Conservation (phyloP, 2,888 invertebrate species). For the Thereva nobilitata region DNA sequence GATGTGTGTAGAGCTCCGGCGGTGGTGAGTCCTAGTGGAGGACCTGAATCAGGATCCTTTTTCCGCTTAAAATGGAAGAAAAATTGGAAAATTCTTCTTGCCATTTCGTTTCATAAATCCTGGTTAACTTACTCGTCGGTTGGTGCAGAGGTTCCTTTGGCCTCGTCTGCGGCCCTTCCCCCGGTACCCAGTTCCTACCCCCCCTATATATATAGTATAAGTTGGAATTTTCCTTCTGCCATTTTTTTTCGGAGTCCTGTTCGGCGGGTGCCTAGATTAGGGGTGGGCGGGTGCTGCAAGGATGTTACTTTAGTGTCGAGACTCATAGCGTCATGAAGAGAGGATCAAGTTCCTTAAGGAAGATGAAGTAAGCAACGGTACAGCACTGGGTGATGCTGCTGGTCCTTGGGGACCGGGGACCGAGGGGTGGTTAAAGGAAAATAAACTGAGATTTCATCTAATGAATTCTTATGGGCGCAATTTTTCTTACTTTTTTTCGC, state of each 20-base stretch:
- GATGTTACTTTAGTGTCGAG: slow-evolving; percentile 31
- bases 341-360: slow-evolving; percentile 22
- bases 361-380: slow-evolving; percentile 22
- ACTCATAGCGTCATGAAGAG: slow-evolving; percentile 23
- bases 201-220: no score
- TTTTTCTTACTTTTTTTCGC: slow-evolving; percentile 27
- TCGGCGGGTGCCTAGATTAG: background rate
- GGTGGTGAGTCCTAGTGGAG: background rate
- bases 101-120: slow-evolving; percentile 29
- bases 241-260: background rate
- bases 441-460: slow-evolving; percentile 30
- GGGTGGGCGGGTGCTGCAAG: background rate
- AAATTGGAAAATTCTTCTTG: slow-evolving; percentile 26
- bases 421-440: slow-evolving; percentile 4
- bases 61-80: slow-evolving; percentile 10
- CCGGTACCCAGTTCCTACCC: background rate
- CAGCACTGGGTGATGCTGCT: no score
- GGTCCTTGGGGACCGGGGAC: background rate
- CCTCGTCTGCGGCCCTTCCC: background rate
- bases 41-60: slow-evolving; percentile 9
- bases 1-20: background rate
- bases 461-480: slow-evolving; percentile 32
- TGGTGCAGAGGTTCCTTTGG: background rate
- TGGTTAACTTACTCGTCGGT: slow-evolving; percentile 23
- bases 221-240: no score